Percentiles rank a stretch among this genome's conserved stretches.
phyloP scores from a whole-genome alignment of 2,888 invertebrate species.

The Lasius fuliginosus region DNA sequence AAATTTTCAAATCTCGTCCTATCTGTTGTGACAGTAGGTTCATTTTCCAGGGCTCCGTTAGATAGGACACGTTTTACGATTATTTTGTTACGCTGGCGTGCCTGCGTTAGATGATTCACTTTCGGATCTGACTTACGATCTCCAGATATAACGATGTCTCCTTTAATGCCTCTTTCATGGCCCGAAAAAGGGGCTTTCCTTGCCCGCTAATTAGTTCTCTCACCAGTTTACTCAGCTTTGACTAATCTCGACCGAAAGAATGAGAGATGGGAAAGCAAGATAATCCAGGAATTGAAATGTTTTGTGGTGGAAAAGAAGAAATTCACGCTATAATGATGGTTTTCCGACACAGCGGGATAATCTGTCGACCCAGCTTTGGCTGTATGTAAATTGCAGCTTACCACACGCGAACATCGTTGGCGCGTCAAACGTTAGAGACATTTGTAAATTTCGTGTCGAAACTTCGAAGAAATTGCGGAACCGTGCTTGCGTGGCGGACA shows the following conservation, averaged over 20 bases:
- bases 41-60: slow-evolving; percentile 58
- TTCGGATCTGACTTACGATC: slow-evolving; percentile 44
- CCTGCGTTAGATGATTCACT: neutral
- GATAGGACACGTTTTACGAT: slow-evolving; percentile 62
- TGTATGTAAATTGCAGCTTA: slow-evolving; percentile 12
- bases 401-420: neutral
- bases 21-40: slow-evolving; percentile 49
- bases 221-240: slow-evolving; percentile 6
- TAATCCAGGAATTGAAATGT: slow-evolving; percentile 25
- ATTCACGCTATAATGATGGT: neutral
- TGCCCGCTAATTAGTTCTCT: slow-evolving; percentile 61
- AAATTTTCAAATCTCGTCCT: no score
- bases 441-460: slow-evolving; percentile 5
- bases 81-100: slow-evolving; percentile 59
- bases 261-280: slow-evolving; percentile 17
- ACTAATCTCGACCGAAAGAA: slow-evolving; percentile 35
- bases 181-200: slow-evolving; percentile 24
- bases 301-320: slow-evolving; percentile 9
- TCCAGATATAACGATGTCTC: slow-evolving; percentile 57
- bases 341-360: neutral
- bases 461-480: slow-evolving; percentile 35
- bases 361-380: neutral
- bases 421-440: neutral
- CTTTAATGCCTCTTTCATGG: slow-evolving; percentile 12
- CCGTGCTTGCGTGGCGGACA: slow-evolving; percentile 9